These are phyloP conservation scores for Athalia cordata DNA, from an alignment of 2,888 invertebrate species.

Conservation along the genomic window DNA sequence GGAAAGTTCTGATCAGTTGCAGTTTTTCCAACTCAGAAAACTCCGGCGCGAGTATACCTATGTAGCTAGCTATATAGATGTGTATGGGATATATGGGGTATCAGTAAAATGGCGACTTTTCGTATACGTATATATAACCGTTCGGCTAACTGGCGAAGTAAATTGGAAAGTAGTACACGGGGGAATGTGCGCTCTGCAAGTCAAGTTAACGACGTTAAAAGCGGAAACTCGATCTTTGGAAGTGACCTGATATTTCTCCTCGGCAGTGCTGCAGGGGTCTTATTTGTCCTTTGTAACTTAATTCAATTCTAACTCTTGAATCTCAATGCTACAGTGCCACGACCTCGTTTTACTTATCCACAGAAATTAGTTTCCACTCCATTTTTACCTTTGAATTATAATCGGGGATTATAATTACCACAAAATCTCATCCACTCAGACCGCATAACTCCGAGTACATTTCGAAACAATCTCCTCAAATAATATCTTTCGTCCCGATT, in stretches of 20 bases:
- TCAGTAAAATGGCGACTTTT: slow-evolving; percentile 17
- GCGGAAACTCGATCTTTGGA: slow-evolving; percentile 32
- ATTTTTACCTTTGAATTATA: slow-evolving; percentile 14
- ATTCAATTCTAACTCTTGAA: slow-evolving; percentile 26
- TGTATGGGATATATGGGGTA: background rate
- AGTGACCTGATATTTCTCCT: slow-evolving; percentile 29
- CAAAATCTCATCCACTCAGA: too few species aligned
- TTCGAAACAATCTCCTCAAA: too few species aligned
- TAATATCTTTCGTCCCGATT: too few species aligned
- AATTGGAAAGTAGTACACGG: slow-evolving; percentile 41
- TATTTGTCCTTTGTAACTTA: slow-evolving; percentile 35
- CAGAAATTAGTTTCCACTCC: slow-evolving; percentile 4
- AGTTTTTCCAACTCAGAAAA: too few species aligned
- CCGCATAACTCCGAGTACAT: too few species aligned
- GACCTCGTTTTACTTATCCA: slow-evolving; percentile 12
- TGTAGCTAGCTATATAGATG: slow-evolving; percentile 2
- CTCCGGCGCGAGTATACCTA: too few species aligned
- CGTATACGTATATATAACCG: background rate
- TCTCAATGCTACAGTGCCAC: slow-evolving; percentile 13
- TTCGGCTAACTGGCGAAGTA: slow-evolving; percentile 29
- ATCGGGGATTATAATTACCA: slow-evolving; percentile 1
- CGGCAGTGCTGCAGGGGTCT: background rate
- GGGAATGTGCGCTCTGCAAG: slow-evolving; percentile 35
- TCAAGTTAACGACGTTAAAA: slow-evolving; percentile 37
- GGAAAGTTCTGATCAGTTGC: too few species aligned